Base-by-base conservation (phyloP, 1,140 invertebrate genomes). In the Zeugodacus cucurbitae region DNA sequence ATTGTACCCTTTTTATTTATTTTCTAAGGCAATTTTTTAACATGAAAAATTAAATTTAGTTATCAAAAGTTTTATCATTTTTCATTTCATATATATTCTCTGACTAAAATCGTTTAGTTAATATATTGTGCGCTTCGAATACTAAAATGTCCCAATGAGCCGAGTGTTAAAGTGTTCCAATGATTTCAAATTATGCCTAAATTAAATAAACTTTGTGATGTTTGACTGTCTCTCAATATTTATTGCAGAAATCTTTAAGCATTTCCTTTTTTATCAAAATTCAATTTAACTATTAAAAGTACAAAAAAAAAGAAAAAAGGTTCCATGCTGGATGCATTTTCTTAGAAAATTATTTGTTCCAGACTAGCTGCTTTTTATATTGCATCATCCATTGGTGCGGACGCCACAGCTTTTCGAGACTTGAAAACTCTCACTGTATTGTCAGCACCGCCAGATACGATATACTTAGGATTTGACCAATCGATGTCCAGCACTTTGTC, bases 401-500 rank as follows among this genome's bases (percentile, higher is more conserved):
- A 3, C 7, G 2, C 11, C n/a, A 54, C 44, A 11, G 44, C 74
- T 82, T 82, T 82, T 26, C 74, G 74, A 0, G 96, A 94, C 94
- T 97, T 96, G 91, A 98, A 99, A 90, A 99, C 96, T 93, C 98
- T 97, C 29, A 99, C 94, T 44, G 97, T 97, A 93, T 98, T 99
- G 94, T 99, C 99, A 41, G 97, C 96, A 10, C 97, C 97, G 29
- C 98, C 99, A 87, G 98, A 99, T 58, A 99, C 94, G 87, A 99
- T 96, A 54, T 97, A 95, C 67, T 96, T 94, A 0, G 96, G 96
- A 94, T 98, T 96, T 4, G 97, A 96, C 99, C 99, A 99, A 94
- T 99, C 97, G 90, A 97, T 97, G 91, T 97, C 96, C 34, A 99
- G 94, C 3, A 99, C 96, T 94, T 99, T 99, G 89, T 99, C 98